A percentile compares a stretch with the other conserved stretches of the same genome.
phyloP scores from a whole-genome alignment of 2,888 invertebrate genomes.

The Leucozona laternaria region DNA sequence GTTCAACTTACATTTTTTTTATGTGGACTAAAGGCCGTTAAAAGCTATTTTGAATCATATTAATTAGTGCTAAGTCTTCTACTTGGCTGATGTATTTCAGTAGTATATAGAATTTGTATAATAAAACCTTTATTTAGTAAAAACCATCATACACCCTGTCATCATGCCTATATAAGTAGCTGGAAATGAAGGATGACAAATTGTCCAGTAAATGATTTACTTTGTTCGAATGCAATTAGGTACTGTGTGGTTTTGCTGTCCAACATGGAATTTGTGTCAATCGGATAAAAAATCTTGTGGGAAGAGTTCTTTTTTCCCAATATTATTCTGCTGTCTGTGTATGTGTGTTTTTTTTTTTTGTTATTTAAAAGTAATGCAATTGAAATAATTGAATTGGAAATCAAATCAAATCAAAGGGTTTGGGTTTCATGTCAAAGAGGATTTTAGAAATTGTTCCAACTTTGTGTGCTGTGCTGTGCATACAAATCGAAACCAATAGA shows the following conservation, averaged over 20 bases:
- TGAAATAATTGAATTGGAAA: conserved; percentile 27
- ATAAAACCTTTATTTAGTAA: no score
- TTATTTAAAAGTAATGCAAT: not conserved
- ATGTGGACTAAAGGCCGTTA: no score
- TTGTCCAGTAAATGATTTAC: conserved; percentile 31
- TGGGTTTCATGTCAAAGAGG: not conserved
- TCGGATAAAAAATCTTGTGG: conserved; percentile 3
- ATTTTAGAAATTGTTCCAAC: conserved; percentile 3
- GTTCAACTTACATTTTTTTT: no score
- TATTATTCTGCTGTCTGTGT: not conserved
- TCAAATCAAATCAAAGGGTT: conserved; percentile 12
- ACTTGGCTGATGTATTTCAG: no score
- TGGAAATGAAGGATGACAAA: not conserved
- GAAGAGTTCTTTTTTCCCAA: not conserved
- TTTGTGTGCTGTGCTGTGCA: not conserved
- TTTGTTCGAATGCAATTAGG: conserved; percentile 43
- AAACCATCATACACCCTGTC: not conserved
- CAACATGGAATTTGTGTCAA: not conserved
- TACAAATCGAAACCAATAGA: not conserved
- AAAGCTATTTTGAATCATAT: no score
- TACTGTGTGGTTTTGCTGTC: conserved; percentile 3
- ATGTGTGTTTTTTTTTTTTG: not conserved
- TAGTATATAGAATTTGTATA: no score
- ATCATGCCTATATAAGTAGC: not conserved
- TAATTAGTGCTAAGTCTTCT: no score